These are phyloP conservation scores for Congeria kusceri DNA, from an alignment of 2,888 invertebrate species.

Conservation along the genomic window DNA sequence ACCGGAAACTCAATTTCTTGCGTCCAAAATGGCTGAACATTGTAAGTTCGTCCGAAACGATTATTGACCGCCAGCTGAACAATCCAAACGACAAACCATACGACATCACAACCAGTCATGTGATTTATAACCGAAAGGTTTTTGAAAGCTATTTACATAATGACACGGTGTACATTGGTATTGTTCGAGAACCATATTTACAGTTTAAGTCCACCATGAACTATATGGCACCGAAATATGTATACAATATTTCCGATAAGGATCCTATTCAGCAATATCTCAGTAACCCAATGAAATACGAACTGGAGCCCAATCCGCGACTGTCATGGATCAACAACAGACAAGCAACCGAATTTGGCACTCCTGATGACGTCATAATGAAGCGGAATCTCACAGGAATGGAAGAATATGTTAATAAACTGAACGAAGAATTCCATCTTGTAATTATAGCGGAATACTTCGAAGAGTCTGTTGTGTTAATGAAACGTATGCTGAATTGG, in stretches of 20 bases:
- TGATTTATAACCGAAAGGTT: slow-evolving; percentile 61
- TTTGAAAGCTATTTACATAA: slow-evolving; percentile 50
- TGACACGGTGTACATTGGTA: slow-evolving; percentile 67
- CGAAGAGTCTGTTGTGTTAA: slow-evolving; percentile 73
- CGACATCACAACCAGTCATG: slow-evolving; percentile 69
- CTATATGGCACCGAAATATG: slow-evolving; percentile 63
- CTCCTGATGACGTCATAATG: slow-evolving; percentile 58
- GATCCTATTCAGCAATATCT: slow-evolving; percentile 62
- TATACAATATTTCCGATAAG: slow-evolving; percentile 51
- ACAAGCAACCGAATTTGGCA: slow-evolving; percentile 68
- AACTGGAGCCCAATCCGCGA: slow-evolving; percentile 30
- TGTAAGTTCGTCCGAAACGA: slow-evolving; percentile 50
- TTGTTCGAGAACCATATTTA: slow-evolving; percentile 67
- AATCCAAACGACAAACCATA: slow-evolving; percentile 58
- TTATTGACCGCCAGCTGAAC: slow-evolving; percentile 49
- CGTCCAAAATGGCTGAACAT: slow-evolving; percentile 62
- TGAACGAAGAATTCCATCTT: slow-evolving; percentile 70
- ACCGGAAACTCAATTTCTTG: slow-evolving; percentile 60
- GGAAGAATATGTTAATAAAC: slow-evolving; percentile 58
- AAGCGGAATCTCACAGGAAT: slow-evolving; percentile 48
- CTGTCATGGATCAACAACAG: slow-evolving; percentile 67
- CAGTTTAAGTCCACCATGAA: slow-evolving; percentile 69
- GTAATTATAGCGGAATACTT: slow-evolving; percentile 74
- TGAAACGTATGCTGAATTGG: slow-evolving; percentile 72
- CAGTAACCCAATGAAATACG: slow-evolving; percentile 59